phyloP scores from a whole-genome alignment of 2,113 vertebrate species.

The Canis aureus region DNA sequence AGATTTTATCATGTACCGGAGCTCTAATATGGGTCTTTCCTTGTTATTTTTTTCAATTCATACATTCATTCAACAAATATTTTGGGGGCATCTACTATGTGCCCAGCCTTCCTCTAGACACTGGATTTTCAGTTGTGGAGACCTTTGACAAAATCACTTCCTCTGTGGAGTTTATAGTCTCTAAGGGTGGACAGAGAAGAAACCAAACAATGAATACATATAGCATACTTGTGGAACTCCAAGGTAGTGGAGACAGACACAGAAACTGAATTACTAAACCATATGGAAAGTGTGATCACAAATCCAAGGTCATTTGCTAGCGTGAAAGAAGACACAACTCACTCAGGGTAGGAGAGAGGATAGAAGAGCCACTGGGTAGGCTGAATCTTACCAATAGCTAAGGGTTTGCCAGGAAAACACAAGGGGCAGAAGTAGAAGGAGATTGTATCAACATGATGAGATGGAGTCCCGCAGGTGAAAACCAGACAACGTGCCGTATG shows the following conservation, averaged over 20 bases:
- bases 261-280: not conserved
- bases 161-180: not conserved
- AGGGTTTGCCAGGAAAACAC: not conserved
- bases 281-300: not conserved
- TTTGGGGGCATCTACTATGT: not conserved
- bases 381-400: not conserved
- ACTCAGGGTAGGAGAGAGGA: not conserved
- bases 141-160: not conserved
- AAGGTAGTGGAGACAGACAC: not conserved
- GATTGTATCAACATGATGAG: not conserved
- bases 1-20: not conserved
- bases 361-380: not conserved
- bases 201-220: not conserved
- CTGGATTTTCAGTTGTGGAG: not conserved
- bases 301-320: not conserved
- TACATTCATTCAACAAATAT: not conserved
- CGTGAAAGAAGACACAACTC: not conserved
- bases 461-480: not conserved
- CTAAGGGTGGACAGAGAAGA: not conserved
- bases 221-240: not conserved
- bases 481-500: fast-evolving
- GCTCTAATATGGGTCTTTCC: not conserved
- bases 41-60: not conserved
- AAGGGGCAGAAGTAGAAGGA: not conserved
- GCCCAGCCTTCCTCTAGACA: not conserved